These are phyloP conservation scores for Girardinus metallicus DNA, from an alignment of 2,797 vertebrate species.

Conservation along the genomic window DNA sequence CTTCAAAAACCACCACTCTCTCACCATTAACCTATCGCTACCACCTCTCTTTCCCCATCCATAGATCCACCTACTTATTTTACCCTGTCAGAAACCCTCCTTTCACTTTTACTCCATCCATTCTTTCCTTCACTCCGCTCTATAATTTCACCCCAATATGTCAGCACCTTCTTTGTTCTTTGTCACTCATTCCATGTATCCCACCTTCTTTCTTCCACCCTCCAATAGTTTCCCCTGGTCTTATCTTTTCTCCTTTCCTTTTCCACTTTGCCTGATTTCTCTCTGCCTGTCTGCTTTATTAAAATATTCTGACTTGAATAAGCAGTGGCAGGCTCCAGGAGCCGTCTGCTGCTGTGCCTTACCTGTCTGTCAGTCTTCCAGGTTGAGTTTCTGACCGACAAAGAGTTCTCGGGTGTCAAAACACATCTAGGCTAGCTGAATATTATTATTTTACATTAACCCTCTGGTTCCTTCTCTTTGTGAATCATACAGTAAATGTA, in stretches of 20 bases:
- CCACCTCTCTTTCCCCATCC: constrained; percentile 62
- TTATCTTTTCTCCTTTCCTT: constrained; percentile 59
- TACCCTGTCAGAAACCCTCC: constrained; percentile 72
- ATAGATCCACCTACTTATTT: constrained; percentile 73
- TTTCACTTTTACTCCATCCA: constrained; percentile 71
- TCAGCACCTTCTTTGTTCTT: constrained; percentile 78
- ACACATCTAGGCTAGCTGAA: constrained; percentile 26
- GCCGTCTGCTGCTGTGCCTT: constrained; percentile 51
- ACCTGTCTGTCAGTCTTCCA: constrained; percentile 65
- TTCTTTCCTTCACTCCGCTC: constrained; percentile 60
- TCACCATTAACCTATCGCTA: constrained; percentile 75
- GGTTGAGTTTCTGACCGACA: constrained; percentile 67
- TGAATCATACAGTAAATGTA: constrained; percentile 19
- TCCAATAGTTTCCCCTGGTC: constrained; percentile 58
- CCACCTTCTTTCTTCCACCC: constrained; percentile 63
- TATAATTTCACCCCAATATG: constrained; percentile 78
- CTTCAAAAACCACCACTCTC: constrained; percentile 55
- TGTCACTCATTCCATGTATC: constrained; percentile 73
- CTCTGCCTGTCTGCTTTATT: constrained; percentile 76
- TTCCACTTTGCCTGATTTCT: constrained; percentile 62
- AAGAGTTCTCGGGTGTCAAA: constrained; percentile 62
- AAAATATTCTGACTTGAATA: constrained; percentile 79
- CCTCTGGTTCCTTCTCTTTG: constrained; percentile 12
- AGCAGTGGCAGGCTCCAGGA: constrained; percentile 66
- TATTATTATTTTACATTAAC: neutral